Percentiles rank a stretch among this genome's conserved stretches.
Conservation (phyloP, 2,797 vertebrate species). For the Sitta carolinensis region DNA sequence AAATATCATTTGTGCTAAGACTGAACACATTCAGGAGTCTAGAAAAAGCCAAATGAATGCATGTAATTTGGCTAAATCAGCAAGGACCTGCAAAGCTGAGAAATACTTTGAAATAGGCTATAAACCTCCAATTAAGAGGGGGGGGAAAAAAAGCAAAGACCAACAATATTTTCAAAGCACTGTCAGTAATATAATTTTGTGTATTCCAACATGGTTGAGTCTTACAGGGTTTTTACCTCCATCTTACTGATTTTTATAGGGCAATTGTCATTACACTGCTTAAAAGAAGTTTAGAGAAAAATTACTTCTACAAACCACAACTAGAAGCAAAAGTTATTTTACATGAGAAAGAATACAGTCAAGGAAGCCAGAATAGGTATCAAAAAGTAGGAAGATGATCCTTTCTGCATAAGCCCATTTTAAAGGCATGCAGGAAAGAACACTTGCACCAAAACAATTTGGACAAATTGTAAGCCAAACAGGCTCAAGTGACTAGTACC, state of each 20-base stretch:
- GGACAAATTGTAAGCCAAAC: neutral
- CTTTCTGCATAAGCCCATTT: neutral
- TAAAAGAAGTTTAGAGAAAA: neutral
- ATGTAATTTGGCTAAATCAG: neutral
- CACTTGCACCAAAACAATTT: neutral
- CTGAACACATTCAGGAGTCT: neutral
- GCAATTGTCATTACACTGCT: neutral
- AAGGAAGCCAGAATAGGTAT: neutral
- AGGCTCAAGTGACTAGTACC: fast-evolving
- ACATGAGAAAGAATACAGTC: neutral
- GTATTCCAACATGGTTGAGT: neutral
- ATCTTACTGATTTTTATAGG: neutral
- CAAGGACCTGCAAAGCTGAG: neutral
- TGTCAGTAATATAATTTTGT: neutral
- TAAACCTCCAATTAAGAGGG: neutral
- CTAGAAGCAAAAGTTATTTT: neutral
- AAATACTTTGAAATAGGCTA: neutral
- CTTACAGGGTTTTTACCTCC: neutral
- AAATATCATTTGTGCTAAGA: neutral
- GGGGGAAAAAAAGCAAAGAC: neutral
- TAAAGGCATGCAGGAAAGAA: neutral
- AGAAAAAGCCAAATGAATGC: neutral
- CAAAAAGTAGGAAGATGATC: neutral
- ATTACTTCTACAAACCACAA: neutral
- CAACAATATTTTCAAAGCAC: neutral